These are phyloP conservation scores for Sardinella longiceps DNA, from an alignment of 2,797 vertebrate species.

Conservation along the genomic window DNA sequence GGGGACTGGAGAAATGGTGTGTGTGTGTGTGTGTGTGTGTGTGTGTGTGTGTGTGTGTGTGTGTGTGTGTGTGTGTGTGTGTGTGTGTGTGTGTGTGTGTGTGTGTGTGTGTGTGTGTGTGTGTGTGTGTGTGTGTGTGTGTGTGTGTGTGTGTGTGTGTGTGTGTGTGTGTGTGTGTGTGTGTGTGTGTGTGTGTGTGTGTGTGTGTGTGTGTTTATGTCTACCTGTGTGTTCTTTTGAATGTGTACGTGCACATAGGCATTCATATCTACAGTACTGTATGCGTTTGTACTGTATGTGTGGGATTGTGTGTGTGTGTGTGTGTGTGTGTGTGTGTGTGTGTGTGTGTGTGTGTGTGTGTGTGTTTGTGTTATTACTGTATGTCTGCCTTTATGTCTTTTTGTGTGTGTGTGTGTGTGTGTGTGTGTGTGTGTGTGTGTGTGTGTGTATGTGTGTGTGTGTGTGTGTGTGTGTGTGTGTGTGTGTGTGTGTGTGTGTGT, in stretches of 20 bases:
- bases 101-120: neutral
- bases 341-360: constrained; percentile 17
- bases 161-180: no score
- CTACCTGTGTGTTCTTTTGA: no score
- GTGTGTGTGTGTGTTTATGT: no score
- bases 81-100: neutral
- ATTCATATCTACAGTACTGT: no score
- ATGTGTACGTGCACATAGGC: no score
- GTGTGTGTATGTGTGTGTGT: neutral
- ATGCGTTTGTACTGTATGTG: no score
- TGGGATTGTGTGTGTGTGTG: neutral
- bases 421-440: neutral
- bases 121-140: neutral
- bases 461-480: no score
- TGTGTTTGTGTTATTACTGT: neutral
- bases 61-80: neutral
- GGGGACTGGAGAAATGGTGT: neutral
- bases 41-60: no score
- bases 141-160: no score
- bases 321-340: neutral
- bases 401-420: neutral
- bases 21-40: neutral
- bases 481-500: no score
- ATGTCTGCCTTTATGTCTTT: neutral
- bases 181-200: no score